Base-by-base conservation (phyloP, 2,888 invertebrate species). In the Andrena haemorrhoa region DNA sequence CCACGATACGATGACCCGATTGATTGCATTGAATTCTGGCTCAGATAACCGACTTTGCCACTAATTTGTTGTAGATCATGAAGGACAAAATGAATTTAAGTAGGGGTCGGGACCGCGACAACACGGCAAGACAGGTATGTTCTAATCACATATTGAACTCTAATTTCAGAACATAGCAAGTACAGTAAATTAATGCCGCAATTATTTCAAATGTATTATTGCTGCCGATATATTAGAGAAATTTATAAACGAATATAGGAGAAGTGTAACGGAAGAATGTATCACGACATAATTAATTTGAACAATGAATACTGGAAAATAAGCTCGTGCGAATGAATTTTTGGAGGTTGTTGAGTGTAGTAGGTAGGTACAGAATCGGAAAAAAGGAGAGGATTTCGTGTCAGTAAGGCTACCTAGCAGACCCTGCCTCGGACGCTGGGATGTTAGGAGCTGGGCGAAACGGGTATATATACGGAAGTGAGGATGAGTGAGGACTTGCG, bases 61-160 rank as follows among this genome's bases (percentile, higher is more conserved):
- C 63, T 64, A 61, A 70, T 69, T 70, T 85, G 83, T 92, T 92
- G 7, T 94, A 97, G 97, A 95, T 96, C 92, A 98, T 98, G 97
- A 98, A 98, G 95, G 97, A 97, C 93, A 98, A 97, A 94, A 97
- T 98, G 96, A 98, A 97, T 94, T 95, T 97, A 92, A 97, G 96
- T 91, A 96, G 97, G 93, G 97, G 96, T 91, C 96, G 97, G 90
- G 98, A 98, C 94, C 96, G 96, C 91, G 98, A 98, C 93, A 96
- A 97, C 84, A 97, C 97, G 83, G 97, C 97, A 75, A 95, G 98
- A 93, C 98, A 98, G 95, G 96, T 96, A 68, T 60, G 85, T 72
- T 29, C 8, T 26, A 60, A n/a, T 74, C 47, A 47, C 23, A 41
- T n/a, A 6, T 20, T 29, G 12, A 26, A n/a, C 12, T 41, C 41